These are phyloP conservation scores for Sialis fuliginosa DNA, from an alignment of 2,888 invertebrate genomes.

Conservation along the genomic window DNA sequence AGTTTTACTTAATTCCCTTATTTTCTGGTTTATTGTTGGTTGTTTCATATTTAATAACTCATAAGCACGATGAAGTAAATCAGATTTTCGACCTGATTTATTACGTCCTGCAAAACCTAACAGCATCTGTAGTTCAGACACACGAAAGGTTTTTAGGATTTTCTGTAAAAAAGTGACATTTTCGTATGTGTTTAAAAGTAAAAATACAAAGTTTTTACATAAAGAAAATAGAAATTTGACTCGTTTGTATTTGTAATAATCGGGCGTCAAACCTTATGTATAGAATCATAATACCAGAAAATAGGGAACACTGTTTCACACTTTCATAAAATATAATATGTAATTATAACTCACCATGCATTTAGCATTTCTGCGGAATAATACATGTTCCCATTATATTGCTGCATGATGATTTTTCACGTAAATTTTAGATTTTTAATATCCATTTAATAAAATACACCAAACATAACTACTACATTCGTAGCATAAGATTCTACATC, in stretches of 20 bases:
- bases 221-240: background rate
- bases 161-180: constrained; percentile 17
- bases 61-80: constrained; percentile 56
- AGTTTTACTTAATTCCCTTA: constrained; percentile 47
- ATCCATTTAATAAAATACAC: no score
- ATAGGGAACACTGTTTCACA: background rate
- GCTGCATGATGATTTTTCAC: background rate
- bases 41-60: constrained; percentile 43
- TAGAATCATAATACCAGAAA: background rate
- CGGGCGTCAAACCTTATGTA: background rate
- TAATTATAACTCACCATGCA: constrained; percentile 1
- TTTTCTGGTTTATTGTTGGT: constrained; percentile 39
- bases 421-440: background rate
- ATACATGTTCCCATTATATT: constrained; percentile 1
- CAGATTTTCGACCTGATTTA: constrained; percentile 63
- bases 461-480: no score
- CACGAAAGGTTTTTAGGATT: constrained; percentile 51
- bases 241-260: background rate
- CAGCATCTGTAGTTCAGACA: constrained; percentile 69
- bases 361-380: background rate
- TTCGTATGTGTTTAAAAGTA: background rate
- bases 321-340: background rate
- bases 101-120: constrained; percentile 63
- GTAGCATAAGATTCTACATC: no score
- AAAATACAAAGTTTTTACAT: background rate